A percentile compares a stretch with the other conserved stretches of the same genome.
Conservation (phyloP, 2,113 vertebrate species). For the Gallinago media region DNA sequence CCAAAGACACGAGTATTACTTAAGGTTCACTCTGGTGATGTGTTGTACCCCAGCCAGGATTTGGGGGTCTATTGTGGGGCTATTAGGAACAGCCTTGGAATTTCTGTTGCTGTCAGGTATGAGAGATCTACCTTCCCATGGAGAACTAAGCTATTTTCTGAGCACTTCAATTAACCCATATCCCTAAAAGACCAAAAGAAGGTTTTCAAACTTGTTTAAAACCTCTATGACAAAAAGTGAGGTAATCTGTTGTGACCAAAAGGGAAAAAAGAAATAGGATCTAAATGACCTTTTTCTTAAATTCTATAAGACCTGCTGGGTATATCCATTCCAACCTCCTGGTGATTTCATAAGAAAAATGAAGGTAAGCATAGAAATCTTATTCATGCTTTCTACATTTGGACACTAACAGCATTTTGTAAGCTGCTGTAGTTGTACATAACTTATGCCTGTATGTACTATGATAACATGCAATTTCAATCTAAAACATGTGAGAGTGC, state of each 20-base stretch:
- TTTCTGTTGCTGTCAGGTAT: background rate
- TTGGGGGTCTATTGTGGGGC: background rate
- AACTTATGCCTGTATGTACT: background rate
- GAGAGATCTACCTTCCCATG: background rate
- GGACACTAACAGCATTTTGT: background rate
- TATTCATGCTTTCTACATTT: background rate
- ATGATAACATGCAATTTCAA: background rate
- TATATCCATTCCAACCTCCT: background rate
- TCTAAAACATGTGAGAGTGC: background rate
- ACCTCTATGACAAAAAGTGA: background rate
- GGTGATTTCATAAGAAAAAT: background rate
- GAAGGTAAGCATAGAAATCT: background rate
- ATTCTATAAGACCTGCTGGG: background rate
- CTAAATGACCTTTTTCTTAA: background rate
- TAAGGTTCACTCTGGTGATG: background rate
- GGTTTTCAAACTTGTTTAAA: background rate
- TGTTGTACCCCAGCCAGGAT: background rate
- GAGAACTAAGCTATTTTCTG: background rate
- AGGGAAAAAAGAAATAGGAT: background rate
- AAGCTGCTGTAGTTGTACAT: background rate
- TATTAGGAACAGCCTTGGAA: background rate
- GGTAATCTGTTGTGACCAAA: background rate
- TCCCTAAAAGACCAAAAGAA: background rate
- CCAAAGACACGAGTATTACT: accelerated
- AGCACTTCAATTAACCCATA: background rate